phyloP scores from a whole-genome alignment of 2,888 invertebrate species.

The Ditylenchus weischeri region DNA sequence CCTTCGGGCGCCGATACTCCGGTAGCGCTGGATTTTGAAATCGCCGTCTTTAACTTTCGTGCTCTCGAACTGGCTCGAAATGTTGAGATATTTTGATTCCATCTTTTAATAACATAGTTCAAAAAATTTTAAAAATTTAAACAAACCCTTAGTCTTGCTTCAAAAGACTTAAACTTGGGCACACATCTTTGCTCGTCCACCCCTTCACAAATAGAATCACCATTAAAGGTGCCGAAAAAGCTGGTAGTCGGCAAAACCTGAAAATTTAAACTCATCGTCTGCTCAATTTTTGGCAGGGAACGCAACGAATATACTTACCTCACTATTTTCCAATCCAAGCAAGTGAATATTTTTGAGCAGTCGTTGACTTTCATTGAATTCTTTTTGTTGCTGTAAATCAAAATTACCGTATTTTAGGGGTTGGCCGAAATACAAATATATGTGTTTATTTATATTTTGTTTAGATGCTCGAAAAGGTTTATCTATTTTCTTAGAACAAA shows the following conservation, averaged over 20 bases:
- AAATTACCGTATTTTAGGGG: not conserved
- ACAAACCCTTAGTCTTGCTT: slow-evolving; percentile 4
- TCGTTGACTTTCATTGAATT: not conserved
- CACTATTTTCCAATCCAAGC: slow-evolving; percentile 3
- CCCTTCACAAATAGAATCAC: not conserved
- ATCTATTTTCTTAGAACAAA: too few species aligned
- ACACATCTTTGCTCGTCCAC: slow-evolving; percentile 2
- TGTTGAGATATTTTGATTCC: too few species aligned
- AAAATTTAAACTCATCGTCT: not conserved
- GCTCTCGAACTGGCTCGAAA: too few species aligned
- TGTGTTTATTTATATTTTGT: too few species aligned
- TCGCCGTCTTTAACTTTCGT: too few species aligned
- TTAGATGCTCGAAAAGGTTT: too few species aligned
- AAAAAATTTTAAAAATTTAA: not conserved
- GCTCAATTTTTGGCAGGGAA: not conserved
- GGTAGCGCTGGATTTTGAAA: too few species aligned
- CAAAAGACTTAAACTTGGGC: not conserved
- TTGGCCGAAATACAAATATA: too few species aligned
- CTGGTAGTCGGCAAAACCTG: not conserved
- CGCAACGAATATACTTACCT: not conserved
- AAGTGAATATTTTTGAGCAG: not conserved
- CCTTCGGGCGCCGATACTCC: too few species aligned
- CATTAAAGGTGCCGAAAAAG: not conserved
- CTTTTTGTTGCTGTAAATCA: not conserved
- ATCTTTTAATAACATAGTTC: too few species aligned